Conservation (phyloP, 2,888 invertebrate species). For the Cantharis rufa region DNA sequence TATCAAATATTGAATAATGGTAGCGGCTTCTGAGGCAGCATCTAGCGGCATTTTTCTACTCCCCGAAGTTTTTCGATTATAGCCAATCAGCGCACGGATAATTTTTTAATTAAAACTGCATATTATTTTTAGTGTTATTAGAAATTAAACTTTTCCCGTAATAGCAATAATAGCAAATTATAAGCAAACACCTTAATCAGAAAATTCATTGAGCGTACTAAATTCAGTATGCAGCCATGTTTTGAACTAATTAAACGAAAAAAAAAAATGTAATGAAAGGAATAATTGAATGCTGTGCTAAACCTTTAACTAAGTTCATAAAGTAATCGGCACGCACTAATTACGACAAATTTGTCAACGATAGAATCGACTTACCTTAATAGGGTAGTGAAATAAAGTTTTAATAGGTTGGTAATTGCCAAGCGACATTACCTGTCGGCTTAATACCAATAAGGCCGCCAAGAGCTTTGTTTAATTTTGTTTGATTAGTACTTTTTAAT, state of each 20-base stretch:
- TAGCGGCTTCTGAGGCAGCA: background rate
- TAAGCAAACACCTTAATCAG: background rate
- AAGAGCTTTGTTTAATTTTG: constrained; percentile 8
- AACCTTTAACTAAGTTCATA: constrained; percentile 12
- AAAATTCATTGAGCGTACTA: background rate
- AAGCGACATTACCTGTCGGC: constrained; percentile 12
- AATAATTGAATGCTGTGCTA: constrained; percentile 14
- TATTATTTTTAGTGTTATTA: background rate
- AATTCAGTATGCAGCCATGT: background rate
- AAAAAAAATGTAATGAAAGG: constrained; percentile 11
- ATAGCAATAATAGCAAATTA: background rate
- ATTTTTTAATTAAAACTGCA: background rate
- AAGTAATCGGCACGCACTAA: constrained; percentile 22
- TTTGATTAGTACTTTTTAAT: constrained; percentile 10
- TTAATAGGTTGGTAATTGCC: constrained; percentile 13
- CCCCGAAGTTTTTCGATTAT: background rate
- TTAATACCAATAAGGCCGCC: constrained; percentile 2
- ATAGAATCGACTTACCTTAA: background rate
- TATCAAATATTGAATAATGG: background rate
- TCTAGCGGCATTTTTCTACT: background rate
- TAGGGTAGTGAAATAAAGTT: constrained; percentile 9
- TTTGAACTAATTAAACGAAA: background rate
- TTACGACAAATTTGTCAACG: constrained; percentile 18
- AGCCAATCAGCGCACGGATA: background rate
- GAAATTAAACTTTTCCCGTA: background rate